These are phyloP conservation scores for Molossus alvarezi DNA, from an alignment of 2,797 vertebrate genomes.

Conservation along the genomic window DNA sequence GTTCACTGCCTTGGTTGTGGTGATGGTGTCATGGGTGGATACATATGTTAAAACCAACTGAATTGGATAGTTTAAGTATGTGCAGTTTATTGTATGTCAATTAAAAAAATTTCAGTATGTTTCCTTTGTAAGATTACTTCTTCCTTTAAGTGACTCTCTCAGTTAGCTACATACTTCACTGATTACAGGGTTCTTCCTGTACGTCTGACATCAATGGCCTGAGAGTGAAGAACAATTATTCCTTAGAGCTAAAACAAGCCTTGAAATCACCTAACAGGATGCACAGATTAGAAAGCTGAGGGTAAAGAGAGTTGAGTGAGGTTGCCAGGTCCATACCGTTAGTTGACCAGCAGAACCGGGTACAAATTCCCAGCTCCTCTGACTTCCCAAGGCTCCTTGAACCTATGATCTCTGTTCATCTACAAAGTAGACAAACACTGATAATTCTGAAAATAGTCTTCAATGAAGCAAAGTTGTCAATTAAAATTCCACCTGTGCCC, in stretches of 20 bases:
- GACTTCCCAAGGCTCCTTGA: not conserved
- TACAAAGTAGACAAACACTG: not conserved
- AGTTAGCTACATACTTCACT: not conserved
- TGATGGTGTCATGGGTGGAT: not conserved
- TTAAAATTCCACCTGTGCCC: not conserved
- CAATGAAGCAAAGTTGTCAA: not conserved
- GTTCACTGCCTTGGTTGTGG: not conserved
- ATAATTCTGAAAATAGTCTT: not conserved
- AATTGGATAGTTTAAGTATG: not conserved
- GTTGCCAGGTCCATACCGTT: not conserved
- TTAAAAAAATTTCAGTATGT: not conserved
- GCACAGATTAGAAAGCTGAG: constrained; percentile 18
- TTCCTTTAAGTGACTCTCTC: constrained; percentile 41
- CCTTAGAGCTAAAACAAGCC: constrained; percentile 22
- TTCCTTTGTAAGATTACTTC: constrained; percentile 21
- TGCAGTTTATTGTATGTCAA: not conserved
- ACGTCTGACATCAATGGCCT: not conserved
- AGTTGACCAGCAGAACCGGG: not conserved
- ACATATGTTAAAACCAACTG: not conserved
- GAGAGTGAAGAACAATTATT: not conserved
- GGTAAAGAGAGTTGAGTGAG: not conserved
- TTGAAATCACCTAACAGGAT: not conserved
- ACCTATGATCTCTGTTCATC: not conserved
- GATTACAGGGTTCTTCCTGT: constrained; percentile 1
- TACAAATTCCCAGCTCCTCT: not conserved